These are phyloP conservation scores for Novumbra hubbsi DNA, from an alignment of 2,797 vertebrate species.

Conservation along the genomic window DNA sequence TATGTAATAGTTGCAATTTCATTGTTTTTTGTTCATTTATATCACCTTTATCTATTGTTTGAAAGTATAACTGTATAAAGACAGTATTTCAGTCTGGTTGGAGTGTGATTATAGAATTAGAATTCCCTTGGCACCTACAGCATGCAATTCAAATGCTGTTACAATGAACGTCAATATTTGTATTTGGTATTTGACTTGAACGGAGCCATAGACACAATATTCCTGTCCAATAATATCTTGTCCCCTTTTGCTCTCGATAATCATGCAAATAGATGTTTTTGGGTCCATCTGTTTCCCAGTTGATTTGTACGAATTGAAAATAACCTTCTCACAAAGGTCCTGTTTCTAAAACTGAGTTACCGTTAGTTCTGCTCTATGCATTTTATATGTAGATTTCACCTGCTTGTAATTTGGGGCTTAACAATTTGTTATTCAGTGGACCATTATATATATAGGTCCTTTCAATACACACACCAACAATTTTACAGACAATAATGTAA, in stretches of 20 bases:
- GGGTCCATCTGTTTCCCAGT: conserved; percentile 41
- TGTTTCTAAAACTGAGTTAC: not conserved
- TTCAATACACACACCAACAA: conserved; percentile 9
- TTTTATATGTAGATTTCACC: not conserved
- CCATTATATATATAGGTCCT: not conserved
- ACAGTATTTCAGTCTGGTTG: conserved; percentile 46
- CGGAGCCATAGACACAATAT: not conserved
- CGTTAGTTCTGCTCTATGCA: not conserved
- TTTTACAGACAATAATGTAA: conserved; percentile 11
- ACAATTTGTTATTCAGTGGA: not conserved
- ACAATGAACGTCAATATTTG: not conserved
- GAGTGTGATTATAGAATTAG: conserved; percentile 37
- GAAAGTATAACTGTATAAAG: no score
- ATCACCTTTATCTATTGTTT: no score
- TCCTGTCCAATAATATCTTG: conserved; percentile 2
- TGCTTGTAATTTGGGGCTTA: not conserved
- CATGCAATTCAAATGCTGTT: conserved; percentile 2
- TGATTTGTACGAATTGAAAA: conserved; percentile 31
- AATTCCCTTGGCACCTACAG: conserved; percentile 32
- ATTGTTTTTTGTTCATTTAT: no score
- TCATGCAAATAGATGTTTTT: not conserved
- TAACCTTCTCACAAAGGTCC: conserved; percentile 20
- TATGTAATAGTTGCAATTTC: no score
- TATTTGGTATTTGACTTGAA: not conserved
- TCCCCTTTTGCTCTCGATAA: not conserved